Percentiles rank a stretch among this genome's conserved stretches.
Conservation (phyloP, 2,888 invertebrate genomes). For the Eulithis testata region DNA sequence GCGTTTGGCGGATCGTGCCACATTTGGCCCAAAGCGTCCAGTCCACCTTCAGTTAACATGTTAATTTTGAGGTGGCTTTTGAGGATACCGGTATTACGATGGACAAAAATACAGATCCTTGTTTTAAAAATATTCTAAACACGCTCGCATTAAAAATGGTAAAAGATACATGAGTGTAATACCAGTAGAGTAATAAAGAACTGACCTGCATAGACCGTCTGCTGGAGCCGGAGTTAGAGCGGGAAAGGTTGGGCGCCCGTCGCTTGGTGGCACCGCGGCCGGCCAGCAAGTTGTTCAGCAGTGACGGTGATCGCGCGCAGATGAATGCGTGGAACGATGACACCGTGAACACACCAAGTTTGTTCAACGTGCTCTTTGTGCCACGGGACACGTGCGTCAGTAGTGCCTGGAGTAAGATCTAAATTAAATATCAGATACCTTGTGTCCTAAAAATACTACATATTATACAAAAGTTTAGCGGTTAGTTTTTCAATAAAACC, state of each 20-base stretch:
- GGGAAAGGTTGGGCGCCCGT: slow-evolving; percentile 94
- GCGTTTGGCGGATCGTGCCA: too few relatives aligned
- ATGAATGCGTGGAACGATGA: slow-evolving; percentile 99
- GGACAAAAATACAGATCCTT: too few relatives aligned
- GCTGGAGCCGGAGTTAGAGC: slow-evolving; percentile 95
- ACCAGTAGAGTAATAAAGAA: not conserved
- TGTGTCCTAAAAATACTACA: too few relatives aligned
- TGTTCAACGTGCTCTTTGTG: slow-evolving; percentile 97
- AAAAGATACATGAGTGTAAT: too few relatives aligned
- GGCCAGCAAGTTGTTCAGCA: slow-evolving; percentile 95
- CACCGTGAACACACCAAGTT: slow-evolving; percentile 98
- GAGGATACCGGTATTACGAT: too few relatives aligned
- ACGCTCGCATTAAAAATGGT: too few relatives aligned
- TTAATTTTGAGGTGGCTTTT: too few relatives aligned
- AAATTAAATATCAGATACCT: not conserved
- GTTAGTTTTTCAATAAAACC: not conserved
- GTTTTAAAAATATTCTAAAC: too few relatives aligned
- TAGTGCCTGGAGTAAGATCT: slow-evolving; percentile 89
- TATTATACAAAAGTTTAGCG: too few relatives aligned
- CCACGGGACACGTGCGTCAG: slow-evolving; percentile 97
- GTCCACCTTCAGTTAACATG: too few relatives aligned
- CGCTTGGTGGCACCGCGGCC: slow-evolving; percentile 96
- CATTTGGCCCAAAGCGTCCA: too few relatives aligned
- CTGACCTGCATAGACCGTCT: slow-evolving; percentile 92
- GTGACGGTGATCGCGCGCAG: slow-evolving; percentile 96